Percentiles rank a stretch among this genome's conserved stretches.
Evolutionary conservation across 2,113 vertebrate genomes (phyloP).

Genomic region (Rhea pennata): DNA sequence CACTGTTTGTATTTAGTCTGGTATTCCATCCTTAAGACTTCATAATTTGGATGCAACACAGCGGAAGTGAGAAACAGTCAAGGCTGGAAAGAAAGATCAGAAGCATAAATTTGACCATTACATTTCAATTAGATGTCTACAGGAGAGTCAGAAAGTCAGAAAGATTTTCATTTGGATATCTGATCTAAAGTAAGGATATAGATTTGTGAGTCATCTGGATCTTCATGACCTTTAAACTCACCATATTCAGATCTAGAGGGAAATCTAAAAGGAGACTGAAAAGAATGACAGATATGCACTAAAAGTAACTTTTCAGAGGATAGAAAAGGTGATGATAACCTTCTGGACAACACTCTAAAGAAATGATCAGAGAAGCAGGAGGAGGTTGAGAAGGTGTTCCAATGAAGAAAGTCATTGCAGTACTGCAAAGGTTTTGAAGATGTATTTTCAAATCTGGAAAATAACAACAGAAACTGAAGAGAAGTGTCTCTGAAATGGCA

Average conservation of each 20-base stretch:
- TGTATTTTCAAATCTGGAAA: background rate
- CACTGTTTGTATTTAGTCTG: background rate
- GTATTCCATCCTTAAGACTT: background rate
- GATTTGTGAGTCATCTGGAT: background rate
- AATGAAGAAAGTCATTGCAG: background rate
- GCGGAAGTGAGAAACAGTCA: accelerated
- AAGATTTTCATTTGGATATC: background rate
- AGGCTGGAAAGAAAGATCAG: background rate
- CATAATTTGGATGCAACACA: background rate
- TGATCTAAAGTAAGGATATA: background rate
- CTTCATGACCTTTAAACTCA: background rate
- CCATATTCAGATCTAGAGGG: background rate
- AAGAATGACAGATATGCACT: background rate
- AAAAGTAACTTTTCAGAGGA: background rate
- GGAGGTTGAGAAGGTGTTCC: background rate
- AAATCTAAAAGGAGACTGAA: background rate
- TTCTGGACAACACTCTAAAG: background rate
- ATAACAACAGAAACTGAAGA: background rate
- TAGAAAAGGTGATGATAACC: background rate
- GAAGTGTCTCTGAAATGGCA: background rate
- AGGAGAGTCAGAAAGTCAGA: background rate
- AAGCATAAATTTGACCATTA: background rate
- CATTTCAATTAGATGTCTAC: background rate
- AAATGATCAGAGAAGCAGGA: background rate
- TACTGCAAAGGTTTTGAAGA: background rate